Base-by-base conservation (phyloP, 2,888 invertebrate genomes). In the Drosophila demipolita region DNA sequence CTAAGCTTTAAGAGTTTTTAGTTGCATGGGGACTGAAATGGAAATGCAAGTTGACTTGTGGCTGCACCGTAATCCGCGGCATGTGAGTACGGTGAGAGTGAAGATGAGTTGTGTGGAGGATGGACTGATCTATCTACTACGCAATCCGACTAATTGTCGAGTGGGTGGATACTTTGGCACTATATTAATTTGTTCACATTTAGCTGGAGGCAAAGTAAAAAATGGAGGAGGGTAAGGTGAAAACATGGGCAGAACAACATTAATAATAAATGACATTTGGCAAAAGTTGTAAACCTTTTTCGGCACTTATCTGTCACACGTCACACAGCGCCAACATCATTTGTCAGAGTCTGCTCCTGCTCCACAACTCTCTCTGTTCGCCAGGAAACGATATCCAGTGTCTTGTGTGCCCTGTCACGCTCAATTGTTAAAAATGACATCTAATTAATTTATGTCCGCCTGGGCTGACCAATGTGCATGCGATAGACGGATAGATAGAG, bases 221-320 rank as follows among this genome's bases (percentile, higher is more conserved):
- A 11, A 12, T 1, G 23, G 1, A 12, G n/a, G 29, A 15, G 23
- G 23, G 45, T 8, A 2, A 29, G 29, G 11, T 11, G 29, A 11
- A 50, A n/a, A 11, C 1, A 35, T n/a, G 20, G 17, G 11, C 11
- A 50, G 15, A 20, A 23, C 53, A 61, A 73, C 84, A 82, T 90
- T 73, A 79, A 89, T 89, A 89, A 91, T 90, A 90, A 91, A 89
- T 89, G 79, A 67, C 77, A 77, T 82, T 82, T 81, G 81, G 82
- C 69, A 84, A 89, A 88, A 89, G 87, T 90, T 91, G 90, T 82
- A 87, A 91, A 89, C 90, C 90, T 89, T 89, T 89, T 91, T 91
- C 82, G 88, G 89, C 90, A 89, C 90, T 91, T 90, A 89, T 87
- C 89, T 89, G 86, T 87, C 87, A 85, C 89, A 89, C 83, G 88